Conservation (phyloP, 2,113 vertebrate genomes). For the Dicaeum eximium region DNA sequence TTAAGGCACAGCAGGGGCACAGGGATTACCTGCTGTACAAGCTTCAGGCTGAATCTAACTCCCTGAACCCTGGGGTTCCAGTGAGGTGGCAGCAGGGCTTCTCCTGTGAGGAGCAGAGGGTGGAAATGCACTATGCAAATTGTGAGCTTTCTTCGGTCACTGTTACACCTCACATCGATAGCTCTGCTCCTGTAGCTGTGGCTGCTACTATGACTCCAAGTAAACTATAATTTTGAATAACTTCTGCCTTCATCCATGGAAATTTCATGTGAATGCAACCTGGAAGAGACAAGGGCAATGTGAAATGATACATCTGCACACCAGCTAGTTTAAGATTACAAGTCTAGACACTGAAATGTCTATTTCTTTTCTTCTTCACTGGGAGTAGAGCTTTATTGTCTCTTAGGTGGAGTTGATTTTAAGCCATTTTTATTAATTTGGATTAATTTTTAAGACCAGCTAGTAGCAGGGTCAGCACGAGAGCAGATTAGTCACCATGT, state of each 20-base stretch:
- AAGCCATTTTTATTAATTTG: background rate
- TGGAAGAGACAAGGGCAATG: background rate
- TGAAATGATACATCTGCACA: background rate
- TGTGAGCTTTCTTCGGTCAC: background rate
- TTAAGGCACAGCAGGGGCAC: background rate
- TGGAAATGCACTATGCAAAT: background rate
- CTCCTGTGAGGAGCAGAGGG: background rate
- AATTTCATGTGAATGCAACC: background rate
- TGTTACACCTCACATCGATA: background rate
- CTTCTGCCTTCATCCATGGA: background rate
- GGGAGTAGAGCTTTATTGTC: background rate
- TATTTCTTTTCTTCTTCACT: background rate
- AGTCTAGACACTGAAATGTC: background rate
- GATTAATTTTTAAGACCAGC: background rate
- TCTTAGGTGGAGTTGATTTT: background rate
- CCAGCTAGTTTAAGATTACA: background rate
- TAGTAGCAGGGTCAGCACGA: background rate
- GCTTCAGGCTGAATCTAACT: background rate
- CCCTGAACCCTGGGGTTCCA: fast-evolving
- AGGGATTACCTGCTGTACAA: background rate
- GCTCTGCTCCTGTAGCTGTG: background rate
- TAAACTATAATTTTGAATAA: background rate
- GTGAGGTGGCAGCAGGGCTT: background rate
- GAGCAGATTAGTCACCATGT: background rate
- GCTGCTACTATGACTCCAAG: background rate